Evolutionary conservation across 53 echinoderm and acorn worm genomes (phyloP).

Genomic region (Echinometra lucunter): DNA sequence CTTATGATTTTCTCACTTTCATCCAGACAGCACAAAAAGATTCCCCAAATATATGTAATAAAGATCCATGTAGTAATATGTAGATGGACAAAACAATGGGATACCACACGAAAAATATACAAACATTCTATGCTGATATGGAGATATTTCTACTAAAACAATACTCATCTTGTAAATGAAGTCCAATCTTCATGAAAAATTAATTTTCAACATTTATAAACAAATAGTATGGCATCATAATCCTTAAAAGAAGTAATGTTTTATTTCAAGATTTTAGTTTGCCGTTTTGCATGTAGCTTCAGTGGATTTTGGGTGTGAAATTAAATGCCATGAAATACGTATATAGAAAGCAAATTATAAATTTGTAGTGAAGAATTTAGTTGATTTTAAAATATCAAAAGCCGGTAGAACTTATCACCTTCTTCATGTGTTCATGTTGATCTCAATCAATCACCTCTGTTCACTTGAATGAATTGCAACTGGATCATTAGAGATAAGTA

Average conservation of each 20-base stretch:
- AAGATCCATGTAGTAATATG: slow-evolving; percentile 48
- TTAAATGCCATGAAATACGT: too few species aligned
- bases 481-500: too few species aligned
- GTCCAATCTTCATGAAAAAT: background rate
- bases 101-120: background rate
- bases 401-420: background rate
- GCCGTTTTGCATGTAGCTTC: background rate
- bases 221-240: background rate
- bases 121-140: background rate
- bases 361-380: too few species aligned
- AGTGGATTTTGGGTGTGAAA: background rate
- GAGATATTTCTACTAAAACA: background rate
- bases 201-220: background rate
- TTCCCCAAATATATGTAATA: slow-evolving; percentile 24
- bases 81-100: background rate
- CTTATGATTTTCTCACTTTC: background rate
- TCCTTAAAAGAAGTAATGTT: background rate
- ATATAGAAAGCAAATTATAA: too few species aligned
- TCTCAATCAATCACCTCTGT: too few species aligned
- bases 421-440: too few species aligned
- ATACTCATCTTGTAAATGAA: background rate
- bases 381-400: background rate
- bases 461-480: too few species aligned
- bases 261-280: background rate
- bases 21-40: slow-evolving; percentile 31